Percentiles rank a stretch among this genome's conserved stretches.
Evolutionary conservation across 2,888 invertebrate species (phyloP).

Genomic region (Rhabditoides inermis): DNA sequence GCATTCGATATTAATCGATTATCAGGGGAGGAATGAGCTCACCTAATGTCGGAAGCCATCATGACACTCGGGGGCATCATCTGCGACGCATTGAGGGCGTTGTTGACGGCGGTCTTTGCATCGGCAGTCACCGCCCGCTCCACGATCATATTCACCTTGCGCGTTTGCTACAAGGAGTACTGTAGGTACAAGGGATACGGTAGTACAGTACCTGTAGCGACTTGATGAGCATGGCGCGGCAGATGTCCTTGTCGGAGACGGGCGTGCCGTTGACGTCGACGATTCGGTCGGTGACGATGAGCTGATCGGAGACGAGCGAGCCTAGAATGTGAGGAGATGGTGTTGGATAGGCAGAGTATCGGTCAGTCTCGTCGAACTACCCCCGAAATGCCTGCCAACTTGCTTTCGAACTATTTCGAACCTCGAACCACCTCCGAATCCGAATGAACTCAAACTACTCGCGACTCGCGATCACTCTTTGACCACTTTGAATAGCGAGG

Average conservation of each 20-base stretch:
- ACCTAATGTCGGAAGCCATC: slow-evolving; percentile 12
- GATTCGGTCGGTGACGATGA: slow-evolving; percentile 21
- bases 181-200: too few species aligned
- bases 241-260: slow-evolving; percentile 28
- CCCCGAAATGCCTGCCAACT: too few species aligned
- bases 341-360: too few species aligned
- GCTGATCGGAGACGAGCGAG: slow-evolving; percentile 10
- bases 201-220: slow-evolving; percentile 14
- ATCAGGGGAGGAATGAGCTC: too few species aligned
- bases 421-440: too few species aligned
- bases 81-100: slow-evolving; percentile 9
- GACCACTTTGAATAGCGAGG: too few species aligned
- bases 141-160: slow-evolving; percentile 8
- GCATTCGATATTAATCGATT: too few species aligned
- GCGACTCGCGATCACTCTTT: too few species aligned
- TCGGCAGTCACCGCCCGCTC: slow-evolving; percentile 11
- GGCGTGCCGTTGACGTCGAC: slow-evolving; percentile 22
- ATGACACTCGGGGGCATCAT: slow-evolving; percentile 13
- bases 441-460: too few species aligned
- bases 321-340: slow-evolving; percentile 5
- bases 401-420: too few species aligned
- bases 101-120: slow-evolving; percentile 5
- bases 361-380: too few species aligned
- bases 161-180: too few species aligned
- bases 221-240: slow-evolving; percentile 20